Evolutionary conservation across 1,140 invertebrate species (phyloP).

Genomic region (Heliconius melpomene): DNA sequence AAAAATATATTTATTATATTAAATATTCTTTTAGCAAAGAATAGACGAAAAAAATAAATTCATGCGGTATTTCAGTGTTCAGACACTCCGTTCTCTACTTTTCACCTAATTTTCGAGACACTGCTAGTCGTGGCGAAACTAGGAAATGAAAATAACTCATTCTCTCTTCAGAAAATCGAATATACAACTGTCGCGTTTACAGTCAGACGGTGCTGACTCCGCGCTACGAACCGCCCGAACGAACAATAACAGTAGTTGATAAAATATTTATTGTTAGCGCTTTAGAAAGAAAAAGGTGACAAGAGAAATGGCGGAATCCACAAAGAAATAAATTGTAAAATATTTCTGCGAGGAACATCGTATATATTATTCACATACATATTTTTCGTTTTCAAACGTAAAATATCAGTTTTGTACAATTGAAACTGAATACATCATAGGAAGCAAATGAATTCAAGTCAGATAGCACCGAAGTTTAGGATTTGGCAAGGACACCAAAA

Average conservation of each 20-base stretch:
- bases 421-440: conserved; percentile 14
- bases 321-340: conserved; percentile 4
- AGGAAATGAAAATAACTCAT: too few species aligned
- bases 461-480: conserved; percentile 16
- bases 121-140: too few species aligned
- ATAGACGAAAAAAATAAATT: too few species aligned
- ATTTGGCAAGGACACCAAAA: conserved; percentile 23
- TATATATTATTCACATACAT: background rate
- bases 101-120: too few species aligned
- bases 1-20: too few species aligned
- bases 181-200: too few species aligned
- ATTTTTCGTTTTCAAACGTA: background rate
- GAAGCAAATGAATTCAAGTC: conserved; percentile 27
- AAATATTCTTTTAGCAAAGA: too few species aligned
- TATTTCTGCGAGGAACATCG: background rate
- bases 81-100: too few species aligned
- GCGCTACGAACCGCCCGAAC: too few species aligned
- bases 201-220: too few species aligned
- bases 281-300: background rate
- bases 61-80: too few species aligned
- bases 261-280: conserved; percentile 1
- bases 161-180: too few species aligned
- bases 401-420: conserved; percentile 10
- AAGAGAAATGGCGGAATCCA: background rate
- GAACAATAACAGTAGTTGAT: background rate